A percentile compares a stretch with the other conserved stretches of the same genome.
Evolutionary conservation across 2,888 invertebrate genomes (phyloP).

Genomic region (Pseudeuparius sepicola): DNA sequence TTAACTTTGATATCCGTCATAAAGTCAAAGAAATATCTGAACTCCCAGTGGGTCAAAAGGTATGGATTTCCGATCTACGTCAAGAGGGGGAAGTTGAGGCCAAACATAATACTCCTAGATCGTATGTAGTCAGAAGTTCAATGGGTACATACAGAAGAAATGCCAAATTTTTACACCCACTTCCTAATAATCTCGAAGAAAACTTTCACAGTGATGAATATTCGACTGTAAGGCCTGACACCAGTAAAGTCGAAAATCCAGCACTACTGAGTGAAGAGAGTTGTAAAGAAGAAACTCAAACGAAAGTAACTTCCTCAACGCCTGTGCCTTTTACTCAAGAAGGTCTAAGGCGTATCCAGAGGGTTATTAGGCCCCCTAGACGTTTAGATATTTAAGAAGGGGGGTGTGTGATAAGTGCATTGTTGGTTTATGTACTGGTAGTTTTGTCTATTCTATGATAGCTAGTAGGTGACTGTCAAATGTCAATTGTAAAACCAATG

Average conservation of each 20-base stretch:
- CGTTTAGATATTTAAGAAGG: conserved; percentile 3
- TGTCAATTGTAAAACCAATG: too few relatives aligned
- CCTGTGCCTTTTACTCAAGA: neutral
- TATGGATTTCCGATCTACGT: conserved; percentile 25
- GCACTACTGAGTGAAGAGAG: too few relatives aligned
- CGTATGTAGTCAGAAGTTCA: conserved; percentile 15
- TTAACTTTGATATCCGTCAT: conserved; percentile 8
- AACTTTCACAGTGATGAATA: neutral
- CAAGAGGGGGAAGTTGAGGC: conserved; percentile 16
- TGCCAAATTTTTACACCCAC: conserved; percentile 1
- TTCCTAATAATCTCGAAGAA: neutral
- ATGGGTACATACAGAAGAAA: conserved; percentile 7
- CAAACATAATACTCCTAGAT: conserved; percentile 10
- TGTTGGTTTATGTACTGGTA: too few relatives aligned
- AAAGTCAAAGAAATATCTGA: conserved; percentile 9
- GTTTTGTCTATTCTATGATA: too few relatives aligned
- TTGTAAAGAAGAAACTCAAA: too few relatives aligned
- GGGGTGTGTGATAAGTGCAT: conserved; percentile 6
- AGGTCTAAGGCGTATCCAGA: conserved; percentile 6
- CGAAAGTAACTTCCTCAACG: too few relatives aligned
- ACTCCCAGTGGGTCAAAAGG: conserved; percentile 18
- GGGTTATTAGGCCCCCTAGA: conserved; percentile 2
- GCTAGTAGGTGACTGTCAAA: too few relatives aligned
- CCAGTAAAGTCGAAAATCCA: too few relatives aligned
- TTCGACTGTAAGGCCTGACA: conserved; percentile 1